Percentiles rank a stretch among this genome's conserved stretches.
phyloP scores from a whole-genome alignment of 2,888 invertebrate genomes.

The Phortica okadai region DNA sequence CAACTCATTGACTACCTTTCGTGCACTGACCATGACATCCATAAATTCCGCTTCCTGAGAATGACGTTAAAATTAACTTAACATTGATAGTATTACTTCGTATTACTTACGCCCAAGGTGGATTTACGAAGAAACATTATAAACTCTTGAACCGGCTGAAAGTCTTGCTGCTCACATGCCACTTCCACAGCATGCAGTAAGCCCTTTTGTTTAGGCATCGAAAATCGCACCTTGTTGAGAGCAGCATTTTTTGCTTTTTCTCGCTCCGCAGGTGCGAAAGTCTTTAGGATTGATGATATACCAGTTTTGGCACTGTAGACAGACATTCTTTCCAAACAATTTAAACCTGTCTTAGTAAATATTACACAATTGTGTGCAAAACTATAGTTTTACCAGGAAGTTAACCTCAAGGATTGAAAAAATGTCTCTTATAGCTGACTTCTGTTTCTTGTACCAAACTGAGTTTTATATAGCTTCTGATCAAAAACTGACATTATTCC shows the following conservation, averaged over 20 bases:
- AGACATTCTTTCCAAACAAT: constrained; percentile 62
- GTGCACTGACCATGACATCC: constrained; percentile 79
- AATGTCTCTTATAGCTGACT: background rate
- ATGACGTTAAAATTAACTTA: background rate
- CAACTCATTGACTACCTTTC: constrained; percentile 79
- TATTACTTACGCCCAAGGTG: constrained; percentile 61
- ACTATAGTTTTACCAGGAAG: background rate
- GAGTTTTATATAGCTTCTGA: background rate
- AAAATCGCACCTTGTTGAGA: constrained; percentile 73
- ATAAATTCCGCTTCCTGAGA: constrained; percentile 79
- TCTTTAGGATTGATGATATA: constrained; percentile 71
- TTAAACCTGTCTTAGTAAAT: background rate
- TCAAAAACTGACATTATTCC: background rate
- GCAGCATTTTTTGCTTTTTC: constrained; percentile 69
- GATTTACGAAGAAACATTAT: constrained; percentile 63
- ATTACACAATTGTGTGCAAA: constrained; percentile 49
- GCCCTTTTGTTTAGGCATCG: constrained; percentile 66
- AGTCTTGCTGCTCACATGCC: constrained; percentile 61
- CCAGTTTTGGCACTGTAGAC: constrained; percentile 68
- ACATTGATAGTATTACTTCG: background rate
- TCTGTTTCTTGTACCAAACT: background rate
- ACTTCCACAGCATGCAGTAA: constrained; percentile 62
- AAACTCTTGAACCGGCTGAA: constrained; percentile 65
- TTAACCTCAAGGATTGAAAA: background rate
- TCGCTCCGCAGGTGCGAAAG: constrained; percentile 65